phyloP scores from a whole-genome alignment of 2,797 vertebrate species.

The Anas capensis region DNA sequence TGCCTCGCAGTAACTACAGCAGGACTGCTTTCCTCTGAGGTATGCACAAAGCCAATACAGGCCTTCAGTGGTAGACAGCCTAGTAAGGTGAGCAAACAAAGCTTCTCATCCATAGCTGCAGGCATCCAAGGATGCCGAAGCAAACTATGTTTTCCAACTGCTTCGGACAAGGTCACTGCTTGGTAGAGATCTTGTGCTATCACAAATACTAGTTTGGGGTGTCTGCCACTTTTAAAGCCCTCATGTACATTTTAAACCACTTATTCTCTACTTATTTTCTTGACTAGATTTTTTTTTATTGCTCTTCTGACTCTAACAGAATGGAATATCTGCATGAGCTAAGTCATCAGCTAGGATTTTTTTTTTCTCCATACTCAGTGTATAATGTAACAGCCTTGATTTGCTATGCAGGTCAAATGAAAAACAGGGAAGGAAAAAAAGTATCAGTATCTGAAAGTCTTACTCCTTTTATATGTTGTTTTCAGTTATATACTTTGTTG shows the following conservation, averaged over 20 bases:
- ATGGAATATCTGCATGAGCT: neutral
- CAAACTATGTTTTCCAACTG: neutral
- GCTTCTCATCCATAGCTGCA: neutral
- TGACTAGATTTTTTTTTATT: neutral
- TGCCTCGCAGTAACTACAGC: accelerated
- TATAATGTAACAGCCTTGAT: neutral
- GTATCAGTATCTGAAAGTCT: neutral
- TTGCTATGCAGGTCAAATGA: constrained; percentile 10
- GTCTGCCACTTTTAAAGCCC: neutral
- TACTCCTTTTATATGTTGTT: neutral
- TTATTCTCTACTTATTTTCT: neutral
- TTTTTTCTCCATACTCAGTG: neutral
- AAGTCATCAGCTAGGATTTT: neutral
- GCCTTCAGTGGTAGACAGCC: accelerated
- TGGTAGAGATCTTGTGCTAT: neutral
- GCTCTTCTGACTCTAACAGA: neutral
- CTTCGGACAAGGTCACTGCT: neutral
- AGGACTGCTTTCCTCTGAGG: neutral
- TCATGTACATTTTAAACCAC: neutral
- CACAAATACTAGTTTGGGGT: neutral
- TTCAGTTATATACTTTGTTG: neutral
- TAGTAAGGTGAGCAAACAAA: neutral
- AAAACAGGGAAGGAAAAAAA: neutral
- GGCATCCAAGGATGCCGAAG: neutral
- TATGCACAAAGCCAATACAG: neutral